These are phyloP conservation scores for Drosophila sturtevanti DNA, from an alignment of 1,140 invertebrate genomes.

Conservation along the genomic window DNA sequence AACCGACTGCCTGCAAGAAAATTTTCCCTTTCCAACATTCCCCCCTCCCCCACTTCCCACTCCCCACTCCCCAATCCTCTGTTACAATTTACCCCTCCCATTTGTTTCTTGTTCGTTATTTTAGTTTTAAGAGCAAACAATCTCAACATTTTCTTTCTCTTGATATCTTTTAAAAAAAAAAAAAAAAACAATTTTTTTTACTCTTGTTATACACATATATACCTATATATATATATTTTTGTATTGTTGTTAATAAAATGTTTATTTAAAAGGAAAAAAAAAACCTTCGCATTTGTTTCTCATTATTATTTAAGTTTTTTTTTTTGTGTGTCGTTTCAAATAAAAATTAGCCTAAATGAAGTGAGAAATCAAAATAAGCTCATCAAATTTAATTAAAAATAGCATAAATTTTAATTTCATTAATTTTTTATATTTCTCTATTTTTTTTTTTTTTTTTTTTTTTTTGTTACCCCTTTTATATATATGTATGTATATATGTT, in stretches of 20 bases:
- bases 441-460: background rate
- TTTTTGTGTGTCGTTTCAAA: conserved; percentile 20
- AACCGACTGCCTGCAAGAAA: too few species aligned
- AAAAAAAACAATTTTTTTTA: conserved; percentile 51
- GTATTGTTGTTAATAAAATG: conserved; percentile 48
- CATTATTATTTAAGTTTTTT: conserved; percentile 1
- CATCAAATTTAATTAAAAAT: conserved; percentile 77
- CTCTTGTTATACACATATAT: background rate
- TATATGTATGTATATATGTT: background rate
- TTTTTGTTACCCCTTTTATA: conserved; percentile 10
- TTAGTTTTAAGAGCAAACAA: conserved; percentile 62
- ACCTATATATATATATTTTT: conserved; percentile 1
- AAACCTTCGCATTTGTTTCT: conserved; percentile 27
- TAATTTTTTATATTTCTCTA: conserved; percentile 14
- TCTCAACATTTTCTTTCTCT: background rate
- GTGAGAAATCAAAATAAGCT: conserved; percentile 78
- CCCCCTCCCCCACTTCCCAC: background rate
- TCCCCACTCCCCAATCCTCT: conserved; percentile 7
- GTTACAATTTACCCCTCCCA: background rate
- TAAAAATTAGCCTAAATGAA: conserved; percentile 78
- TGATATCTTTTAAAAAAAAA: too few species aligned
- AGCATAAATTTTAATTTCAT: conserved; percentile 42
- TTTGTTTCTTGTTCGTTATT: conserved; percentile 46
- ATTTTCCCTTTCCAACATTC: background rate
- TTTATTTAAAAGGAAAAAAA: conserved; percentile 56